Evolutionary conservation across 92 coral and sea anemone species (phyloP).

Genomic region (Parazoanthus darwini): DNA sequence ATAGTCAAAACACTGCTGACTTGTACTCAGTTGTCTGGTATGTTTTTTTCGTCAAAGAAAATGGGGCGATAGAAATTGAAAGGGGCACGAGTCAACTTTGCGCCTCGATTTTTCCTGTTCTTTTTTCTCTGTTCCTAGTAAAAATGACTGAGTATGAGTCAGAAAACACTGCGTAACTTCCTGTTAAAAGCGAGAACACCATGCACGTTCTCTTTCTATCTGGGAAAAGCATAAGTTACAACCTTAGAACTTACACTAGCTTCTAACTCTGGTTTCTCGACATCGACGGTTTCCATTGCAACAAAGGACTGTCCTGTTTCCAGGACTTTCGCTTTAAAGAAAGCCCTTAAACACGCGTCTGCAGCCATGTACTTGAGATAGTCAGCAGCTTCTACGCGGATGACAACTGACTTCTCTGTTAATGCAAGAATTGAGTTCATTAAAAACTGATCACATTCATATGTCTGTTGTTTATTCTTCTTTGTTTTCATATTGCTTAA

Average conservation of each 20-base stretch:
- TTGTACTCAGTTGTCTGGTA: too few relatives aligned
- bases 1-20: too few relatives aligned
- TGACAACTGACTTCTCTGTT: constrained; percentile 48
- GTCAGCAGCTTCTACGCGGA: constrained; percentile 51
- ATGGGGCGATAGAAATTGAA: too few relatives aligned
- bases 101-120: too few relatives aligned
- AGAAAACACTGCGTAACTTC: not conserved
- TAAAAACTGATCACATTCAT: not conserved
- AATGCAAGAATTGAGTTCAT: not conserved
- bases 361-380: constrained; percentile 59
- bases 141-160: not conserved
- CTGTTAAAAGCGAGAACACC: not conserved
- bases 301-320: constrained; percentile 65
- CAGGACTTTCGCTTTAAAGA: constrained; percentile 52
- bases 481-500: not conserved
- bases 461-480: not conserved
- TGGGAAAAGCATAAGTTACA: not conserved
- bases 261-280: constrained; percentile 59
- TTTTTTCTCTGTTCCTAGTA: too few relatives aligned
- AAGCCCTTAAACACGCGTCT: constrained; percentile 66
- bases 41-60: too few relatives aligned
- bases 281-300: constrained; percentile 61
- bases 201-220: not conserved
- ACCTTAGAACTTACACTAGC: constrained; percentile 42
- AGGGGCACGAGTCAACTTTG: too few relatives aligned